Conservation (phyloP, 2,888 invertebrate genomes). For the Sinelater perroti region DNA sequence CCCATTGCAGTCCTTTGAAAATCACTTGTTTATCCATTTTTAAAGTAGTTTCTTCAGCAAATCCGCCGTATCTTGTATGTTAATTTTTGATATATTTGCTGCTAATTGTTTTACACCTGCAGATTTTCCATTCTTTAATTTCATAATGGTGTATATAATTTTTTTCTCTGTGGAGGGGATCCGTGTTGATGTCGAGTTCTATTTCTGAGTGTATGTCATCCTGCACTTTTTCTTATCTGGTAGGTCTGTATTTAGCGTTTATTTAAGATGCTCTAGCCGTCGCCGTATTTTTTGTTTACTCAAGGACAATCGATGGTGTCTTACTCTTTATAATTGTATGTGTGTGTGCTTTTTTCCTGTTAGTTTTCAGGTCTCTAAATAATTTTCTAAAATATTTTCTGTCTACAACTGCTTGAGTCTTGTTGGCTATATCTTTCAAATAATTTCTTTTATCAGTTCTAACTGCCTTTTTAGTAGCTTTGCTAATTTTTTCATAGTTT, state of each 20-base stretch:
- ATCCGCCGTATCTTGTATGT: neutral
- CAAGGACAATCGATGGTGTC: too few relatives aligned
- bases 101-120: neutral
- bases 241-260: neutral
- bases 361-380: neutral
- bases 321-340: too few relatives aligned
- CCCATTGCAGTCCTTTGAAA: neutral
- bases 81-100: neutral
- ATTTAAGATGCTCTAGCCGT: neutral
- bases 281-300: too few relatives aligned
- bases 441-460: neutral
- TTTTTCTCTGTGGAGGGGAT: neutral
- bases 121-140: conserved; percentile 2
- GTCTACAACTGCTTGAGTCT: too few relatives aligned
- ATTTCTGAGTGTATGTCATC: neutral
- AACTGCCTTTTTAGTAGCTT: neutral
- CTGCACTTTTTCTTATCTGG: neutral
- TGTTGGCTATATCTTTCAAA: too few relatives aligned
- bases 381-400: neutral
- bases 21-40: neutral
- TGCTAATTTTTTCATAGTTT: neutral
- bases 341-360: neutral
- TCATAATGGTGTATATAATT: neutral
- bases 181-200: neutral
- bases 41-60: neutral